Evolutionary conservation across 30 jellyfish, hydroid and myxozoan genomes (phyloP), one percentile per base, ranked within the genome.

Genomic region (Cassiopea andromeda): DNA sequence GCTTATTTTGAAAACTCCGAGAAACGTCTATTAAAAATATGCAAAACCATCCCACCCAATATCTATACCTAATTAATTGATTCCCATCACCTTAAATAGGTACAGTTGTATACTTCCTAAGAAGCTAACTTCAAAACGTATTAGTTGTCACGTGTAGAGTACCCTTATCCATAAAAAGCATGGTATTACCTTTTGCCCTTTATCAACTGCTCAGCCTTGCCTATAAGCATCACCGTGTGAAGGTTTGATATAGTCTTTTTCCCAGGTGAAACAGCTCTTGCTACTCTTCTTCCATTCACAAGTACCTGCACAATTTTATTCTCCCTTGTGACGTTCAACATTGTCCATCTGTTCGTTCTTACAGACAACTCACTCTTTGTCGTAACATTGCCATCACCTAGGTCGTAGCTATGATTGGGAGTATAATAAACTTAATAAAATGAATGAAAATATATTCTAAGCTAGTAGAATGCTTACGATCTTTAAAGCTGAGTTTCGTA

Each of bases 241-340:
- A 93, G 81, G 69, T 93, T 93, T 0, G 94, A 69, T 7, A 93
- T 84, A 8, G 94, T 82, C 69, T 85, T 87, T 13, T n/a, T 74
- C 18, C 98, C 98, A 83, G 98, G 98, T 1, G 97, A 78, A 7
- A 74, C 89, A 2, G 97, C 98, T 46, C 92, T 82, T 13, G 98
- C 97, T 1, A 93, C 98, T 78, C 98, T 92, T 61, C 98, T 48
- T 16, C 91, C 92, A 70, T 89, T 88, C 58, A 93, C 61, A 47
- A 67, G 85, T n/a, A 93, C 92, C 68, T 93, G 97, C 15, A 85
- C 82, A 73, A 75, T 92, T 67, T 88, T 88, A 61, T 84, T 76
- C 18, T 93, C 97, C 61, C 98, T 86, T 0, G 94, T 77, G 69
- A 93, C 90, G 50, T 90, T 88, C 8, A 93, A 61, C 89, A 75